These are phyloP conservation scores for Polydrusus pterygomalis DNA, from an alignment of 2,888 invertebrate species.

Conservation along the genomic window DNA sequence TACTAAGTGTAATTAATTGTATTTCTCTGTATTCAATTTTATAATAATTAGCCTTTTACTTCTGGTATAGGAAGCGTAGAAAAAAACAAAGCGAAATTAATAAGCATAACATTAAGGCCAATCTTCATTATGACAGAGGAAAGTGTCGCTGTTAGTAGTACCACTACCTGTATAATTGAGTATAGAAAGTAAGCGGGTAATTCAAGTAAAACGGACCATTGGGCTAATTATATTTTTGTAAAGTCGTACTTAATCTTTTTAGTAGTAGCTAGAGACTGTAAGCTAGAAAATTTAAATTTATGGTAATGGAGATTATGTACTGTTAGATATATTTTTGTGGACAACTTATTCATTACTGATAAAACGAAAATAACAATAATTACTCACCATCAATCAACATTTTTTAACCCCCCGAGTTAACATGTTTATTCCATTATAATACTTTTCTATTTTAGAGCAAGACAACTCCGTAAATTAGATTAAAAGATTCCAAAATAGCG, in stretches of 20 bases:
- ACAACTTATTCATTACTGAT: no score
- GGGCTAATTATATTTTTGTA: no score
- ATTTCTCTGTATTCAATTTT: no score
- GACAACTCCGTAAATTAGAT: neutral
- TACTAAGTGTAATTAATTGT: no score
- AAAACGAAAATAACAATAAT: neutral
- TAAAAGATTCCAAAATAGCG: neutral
- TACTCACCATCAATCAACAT: neutral
- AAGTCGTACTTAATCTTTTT: no score
- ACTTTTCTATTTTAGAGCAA: neutral
- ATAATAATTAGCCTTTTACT: constrained; percentile 16
- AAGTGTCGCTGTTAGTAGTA: constrained; percentile 30
- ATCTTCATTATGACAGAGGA: constrained; percentile 31
- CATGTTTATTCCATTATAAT: neutral
- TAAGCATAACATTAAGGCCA: constrained; percentile 37
- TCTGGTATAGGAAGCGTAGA: constrained; percentile 14
- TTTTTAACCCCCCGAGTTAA: no score
- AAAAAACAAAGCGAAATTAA: constrained; percentile 26
- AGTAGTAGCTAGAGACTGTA: no score
- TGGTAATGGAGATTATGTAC: no score
- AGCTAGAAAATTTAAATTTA: no score
- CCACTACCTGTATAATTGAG: constrained; percentile 31
- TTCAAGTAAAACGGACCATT: no score
- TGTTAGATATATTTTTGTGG: no score
- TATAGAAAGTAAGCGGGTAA: constrained; percentile 18